phyloP scores from a whole-genome alignment of 2,888 invertebrate species.

The Ophion ellenae region DNA sequence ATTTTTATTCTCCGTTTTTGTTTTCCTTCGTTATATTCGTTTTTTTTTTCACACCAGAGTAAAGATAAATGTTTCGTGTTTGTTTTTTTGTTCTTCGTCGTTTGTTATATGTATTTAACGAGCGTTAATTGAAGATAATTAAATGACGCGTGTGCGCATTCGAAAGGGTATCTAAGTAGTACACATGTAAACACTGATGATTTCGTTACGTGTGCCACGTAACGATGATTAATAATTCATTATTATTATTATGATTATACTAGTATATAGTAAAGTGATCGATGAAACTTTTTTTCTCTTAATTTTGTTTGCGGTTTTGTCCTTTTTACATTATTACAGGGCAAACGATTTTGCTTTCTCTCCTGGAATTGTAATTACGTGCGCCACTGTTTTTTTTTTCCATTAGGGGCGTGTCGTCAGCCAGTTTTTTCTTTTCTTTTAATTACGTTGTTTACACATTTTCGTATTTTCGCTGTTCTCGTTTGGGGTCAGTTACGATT shows the following conservation, averaged over 20 bases:
- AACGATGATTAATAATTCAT: constrained; percentile 35
- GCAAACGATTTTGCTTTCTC: neutral
- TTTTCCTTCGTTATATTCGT: neutral
- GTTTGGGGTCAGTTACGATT: neutral
- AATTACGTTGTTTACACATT: neutral
- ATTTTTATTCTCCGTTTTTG: constrained; percentile 3
- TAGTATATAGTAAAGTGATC: constrained; percentile 49
- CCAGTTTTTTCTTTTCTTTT: constrained; percentile 1
- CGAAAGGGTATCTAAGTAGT: constrained; percentile 61
- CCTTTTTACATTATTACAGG: constrained; percentile 31
- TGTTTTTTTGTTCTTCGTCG: constrained; percentile 37
- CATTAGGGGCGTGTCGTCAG: neutral
- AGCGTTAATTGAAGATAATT: neutral
- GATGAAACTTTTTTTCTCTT: constrained; percentile 25
- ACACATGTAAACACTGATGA: constrained; percentile 64
- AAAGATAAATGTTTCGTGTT: neutral
- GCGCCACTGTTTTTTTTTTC: neutral
- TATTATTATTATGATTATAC: constrained; percentile 28
- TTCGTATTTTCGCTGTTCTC: neutral
- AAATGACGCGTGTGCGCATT: constrained; percentile 15
- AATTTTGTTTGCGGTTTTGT: constrained; percentile 5
- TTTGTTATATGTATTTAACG: constrained; percentile 28
- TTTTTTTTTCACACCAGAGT: neutral
- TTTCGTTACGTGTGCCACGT: constrained; percentile 50
- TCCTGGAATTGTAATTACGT: constrained; percentile 7